Evolutionary conservation across 2,888 invertebrate genomes (phyloP), one percentile per base, ranked within the genome.

Genomic region (Sicus ferrugineus): DNA sequence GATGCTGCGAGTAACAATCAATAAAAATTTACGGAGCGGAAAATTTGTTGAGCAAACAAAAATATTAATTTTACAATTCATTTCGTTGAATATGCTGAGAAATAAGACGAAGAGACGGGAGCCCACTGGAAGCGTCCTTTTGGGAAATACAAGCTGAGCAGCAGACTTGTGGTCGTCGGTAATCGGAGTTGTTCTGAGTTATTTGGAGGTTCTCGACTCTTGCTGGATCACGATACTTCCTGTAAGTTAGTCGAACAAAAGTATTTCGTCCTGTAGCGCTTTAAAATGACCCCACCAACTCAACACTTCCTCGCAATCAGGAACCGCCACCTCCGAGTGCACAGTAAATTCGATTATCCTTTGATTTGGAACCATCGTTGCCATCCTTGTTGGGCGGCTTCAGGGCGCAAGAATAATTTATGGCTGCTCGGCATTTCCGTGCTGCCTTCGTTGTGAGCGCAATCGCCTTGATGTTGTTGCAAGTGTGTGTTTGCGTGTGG

Each of bases 331-430:
- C 54, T 34, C n/a, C 65, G 21, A 58, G 46, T 59, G 67, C 42
- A 75, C 81, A 81, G 79, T 80, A 82, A 82, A 82, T 82, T 82
- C 80, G 81, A 82, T 82, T 82, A 82, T 80, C 79, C 81, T 82
- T 81, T 81, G 81, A 81, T 81, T 80, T 81, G 80, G 42, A 42
- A 46, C 46, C 63, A 59, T 14, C 6, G 30, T 62, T 19, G 26
- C n/a, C 11, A 21, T 26, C 3, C 1, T 62, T 28, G 28, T n/a
- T 19, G 23, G 54, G 11, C 34, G n/a, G 42, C 42, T 26, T 38
- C 34, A 56, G 14, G 11, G 56, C 28, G 56, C 23, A 65, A 66
- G 65, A 66, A 58, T 70, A 70, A 70, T 70, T 70, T 67, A 70
- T 56, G 63, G 46, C 67, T 63, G 38, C 26, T 31, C 62, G 46